Evolutionary conservation across 2,797 vertebrate genomes (phyloP).

Genomic region (Channa striata): DNA sequence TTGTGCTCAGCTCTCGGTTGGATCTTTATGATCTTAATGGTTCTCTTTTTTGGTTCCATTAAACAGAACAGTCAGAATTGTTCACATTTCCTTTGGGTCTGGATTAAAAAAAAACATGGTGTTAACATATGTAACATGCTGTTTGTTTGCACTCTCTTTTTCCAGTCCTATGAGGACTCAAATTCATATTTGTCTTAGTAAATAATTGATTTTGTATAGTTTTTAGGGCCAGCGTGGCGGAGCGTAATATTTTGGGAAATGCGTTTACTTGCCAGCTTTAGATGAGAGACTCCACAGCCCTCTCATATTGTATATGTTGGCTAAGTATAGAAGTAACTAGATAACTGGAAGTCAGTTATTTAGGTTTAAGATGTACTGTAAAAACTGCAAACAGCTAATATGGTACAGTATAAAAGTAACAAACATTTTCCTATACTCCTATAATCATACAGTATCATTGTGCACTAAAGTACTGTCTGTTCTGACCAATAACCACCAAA

Average conservation of each 20-base stretch:
- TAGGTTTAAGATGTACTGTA: too few species aligned
- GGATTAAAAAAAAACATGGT: background rate
- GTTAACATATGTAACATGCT: background rate
- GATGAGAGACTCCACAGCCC: too few species aligned
- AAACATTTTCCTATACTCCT: background rate
- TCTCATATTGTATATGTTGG: too few species aligned
- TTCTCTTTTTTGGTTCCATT: constrained; percentile 17
- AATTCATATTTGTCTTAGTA: background rate
- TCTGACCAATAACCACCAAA: too few species aligned
- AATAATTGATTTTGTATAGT: background rate
- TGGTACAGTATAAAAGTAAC: too few species aligned
- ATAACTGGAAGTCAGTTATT: background rate
- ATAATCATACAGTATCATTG: background rate
- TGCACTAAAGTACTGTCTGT: background rate
- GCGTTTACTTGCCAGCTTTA: background rate
- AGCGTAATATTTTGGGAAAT: background rate
- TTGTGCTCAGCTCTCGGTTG: constrained; percentile 10
- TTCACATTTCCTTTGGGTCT: background rate
- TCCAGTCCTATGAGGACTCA: background rate
- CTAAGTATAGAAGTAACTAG: background rate
- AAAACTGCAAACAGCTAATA: too few species aligned
- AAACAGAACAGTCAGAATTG: background rate
- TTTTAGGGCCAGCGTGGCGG: background rate
- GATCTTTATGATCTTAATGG: background rate
- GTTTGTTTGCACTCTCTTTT: constrained; percentile 3